Evolutionary conservation across 1,140 invertebrate species (phyloP).

Genomic region (Arion vulgaris): DNA sequence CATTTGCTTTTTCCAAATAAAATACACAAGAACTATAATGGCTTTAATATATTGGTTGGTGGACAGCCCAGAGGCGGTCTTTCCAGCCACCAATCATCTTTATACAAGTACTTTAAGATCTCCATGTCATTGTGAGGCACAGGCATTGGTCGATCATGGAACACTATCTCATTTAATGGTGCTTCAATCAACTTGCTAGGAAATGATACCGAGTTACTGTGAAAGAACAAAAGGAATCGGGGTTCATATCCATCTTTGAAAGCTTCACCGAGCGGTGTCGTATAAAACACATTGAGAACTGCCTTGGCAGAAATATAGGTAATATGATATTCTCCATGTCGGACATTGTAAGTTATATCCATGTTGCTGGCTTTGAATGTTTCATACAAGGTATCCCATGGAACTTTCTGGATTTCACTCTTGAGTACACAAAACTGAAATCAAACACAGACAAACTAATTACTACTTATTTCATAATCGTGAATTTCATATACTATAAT

Average conservation of each 20-base stretch:
- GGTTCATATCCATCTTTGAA: slow-evolving; percentile 76
- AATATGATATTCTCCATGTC: slow-evolving; percentile 69
- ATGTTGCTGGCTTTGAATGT: background rate
- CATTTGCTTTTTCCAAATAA: too few relatives aligned
- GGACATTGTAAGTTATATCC: background rate
- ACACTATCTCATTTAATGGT: slow-evolving; percentile 75
- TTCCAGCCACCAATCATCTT: slow-evolving; percentile 78
- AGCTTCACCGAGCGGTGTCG: slow-evolving; percentile 9
- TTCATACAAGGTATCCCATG: background rate
- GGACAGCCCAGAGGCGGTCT: slow-evolving; percentile 74
- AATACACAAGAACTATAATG: too few relatives aligned
- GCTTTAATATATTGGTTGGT: too few relatives aligned
- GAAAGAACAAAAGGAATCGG: slow-evolving; percentile 76
- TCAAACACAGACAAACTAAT: background rate
- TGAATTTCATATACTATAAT: too few relatives aligned
- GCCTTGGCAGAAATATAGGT: slow-evolving; percentile 49
- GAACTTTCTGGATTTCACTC: background rate
- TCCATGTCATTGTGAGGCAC: slow-evolving; percentile 78
- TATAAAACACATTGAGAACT: slow-evolving; percentile 72
- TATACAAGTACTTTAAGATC: slow-evolving; percentile 79
- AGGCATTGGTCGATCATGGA: slow-evolving; percentile 73
- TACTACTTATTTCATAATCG: too few relatives aligned
- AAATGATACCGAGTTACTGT: slow-evolving; percentile 77
- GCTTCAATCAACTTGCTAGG: slow-evolving; percentile 74
- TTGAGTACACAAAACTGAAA: slow-evolving; percentile 31